These are phyloP conservation scores for Zoanthus solanderi DNA, from an alignment of 92 coral and sea anemone genomes.

Conservation along the genomic window DNA sequence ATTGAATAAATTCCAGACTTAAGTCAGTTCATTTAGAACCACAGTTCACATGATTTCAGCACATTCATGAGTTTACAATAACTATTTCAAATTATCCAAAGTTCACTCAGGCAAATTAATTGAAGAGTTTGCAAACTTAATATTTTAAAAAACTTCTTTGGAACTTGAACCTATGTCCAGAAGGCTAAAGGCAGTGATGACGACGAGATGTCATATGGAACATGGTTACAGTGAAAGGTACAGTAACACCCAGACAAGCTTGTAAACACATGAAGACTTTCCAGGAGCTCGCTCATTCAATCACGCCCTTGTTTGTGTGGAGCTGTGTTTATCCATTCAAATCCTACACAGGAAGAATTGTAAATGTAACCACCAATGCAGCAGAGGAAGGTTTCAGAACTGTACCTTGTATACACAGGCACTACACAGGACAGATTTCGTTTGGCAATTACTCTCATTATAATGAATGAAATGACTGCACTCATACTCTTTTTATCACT, in stretches of 20 bases:
- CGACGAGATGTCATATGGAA: constrained; percentile 1
- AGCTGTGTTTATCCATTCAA: background rate
- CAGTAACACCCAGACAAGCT: constrained; percentile 10
- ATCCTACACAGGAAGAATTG: constrained; percentile 12
- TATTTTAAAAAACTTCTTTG: background rate
- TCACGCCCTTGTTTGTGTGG: constrained; percentile 19
- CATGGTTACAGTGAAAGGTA: constrained; percentile 16
- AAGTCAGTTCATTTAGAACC: too few species aligned
- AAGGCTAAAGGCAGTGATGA: too few species aligned
- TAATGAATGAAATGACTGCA: constrained; percentile 1
- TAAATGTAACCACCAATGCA: background rate
- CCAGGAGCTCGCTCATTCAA: background rate
- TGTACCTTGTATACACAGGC: background rate
- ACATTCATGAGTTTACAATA: too few species aligned
- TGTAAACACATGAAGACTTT: constrained; percentile 10
- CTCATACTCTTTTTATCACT: background rate
- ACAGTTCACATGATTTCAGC: too few species aligned
- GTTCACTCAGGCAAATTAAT: too few species aligned
- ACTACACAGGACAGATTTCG: background rate
- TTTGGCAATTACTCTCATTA: background rate
- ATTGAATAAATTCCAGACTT: too few species aligned
- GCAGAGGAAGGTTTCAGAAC: background rate
- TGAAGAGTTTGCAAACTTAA: background rate
- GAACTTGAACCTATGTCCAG: too few species aligned
- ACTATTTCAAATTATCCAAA: too few species aligned